These are phyloP conservation scores for Semnornis frantzii DNA, from an alignment of 2,113 vertebrate genomes.

Conservation along the genomic window DNA sequence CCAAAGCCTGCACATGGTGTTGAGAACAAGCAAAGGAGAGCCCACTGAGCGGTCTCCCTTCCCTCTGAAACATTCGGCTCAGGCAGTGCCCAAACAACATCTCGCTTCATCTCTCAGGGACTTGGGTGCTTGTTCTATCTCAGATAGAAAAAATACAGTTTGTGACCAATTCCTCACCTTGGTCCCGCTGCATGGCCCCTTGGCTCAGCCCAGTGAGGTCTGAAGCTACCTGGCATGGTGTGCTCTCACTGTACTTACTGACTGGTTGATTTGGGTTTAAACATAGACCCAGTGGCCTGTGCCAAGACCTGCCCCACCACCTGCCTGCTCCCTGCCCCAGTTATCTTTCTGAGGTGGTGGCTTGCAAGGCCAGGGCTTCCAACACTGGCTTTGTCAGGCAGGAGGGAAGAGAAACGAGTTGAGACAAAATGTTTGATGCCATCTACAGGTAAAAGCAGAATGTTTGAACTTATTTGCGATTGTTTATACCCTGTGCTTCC, in stretches of 20 bases:
- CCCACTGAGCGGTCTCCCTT: not conserved
- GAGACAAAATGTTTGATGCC: not conserved
- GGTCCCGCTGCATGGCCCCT: not conserved
- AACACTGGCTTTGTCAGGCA: not conserved
- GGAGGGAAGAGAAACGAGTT: not conserved
- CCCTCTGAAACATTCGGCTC: not conserved
- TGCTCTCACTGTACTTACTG: not conserved
- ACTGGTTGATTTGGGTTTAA: not conserved
- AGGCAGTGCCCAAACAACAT: not conserved
- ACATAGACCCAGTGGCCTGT: not conserved
- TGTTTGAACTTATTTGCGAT: not conserved
- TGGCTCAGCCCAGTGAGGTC: not conserved
- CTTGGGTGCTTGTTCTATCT: not conserved
- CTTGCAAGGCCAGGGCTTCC: not conserved
- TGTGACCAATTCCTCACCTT: fast-evolving
- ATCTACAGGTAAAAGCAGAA: not conserved
- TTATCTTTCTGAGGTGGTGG: not conserved
- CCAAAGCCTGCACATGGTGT: not conserved
- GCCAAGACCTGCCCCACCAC: not conserved
- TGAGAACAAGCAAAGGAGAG: not conserved
- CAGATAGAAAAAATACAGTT: not conserved
- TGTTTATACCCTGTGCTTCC: not conserved
- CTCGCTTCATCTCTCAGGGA: not conserved
- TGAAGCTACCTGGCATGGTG: not conserved
- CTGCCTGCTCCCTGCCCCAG: not conserved